phyloP scores from a whole-genome alignment of 2,113 vertebrate species.

The Callocephalon fimbriatum region DNA sequence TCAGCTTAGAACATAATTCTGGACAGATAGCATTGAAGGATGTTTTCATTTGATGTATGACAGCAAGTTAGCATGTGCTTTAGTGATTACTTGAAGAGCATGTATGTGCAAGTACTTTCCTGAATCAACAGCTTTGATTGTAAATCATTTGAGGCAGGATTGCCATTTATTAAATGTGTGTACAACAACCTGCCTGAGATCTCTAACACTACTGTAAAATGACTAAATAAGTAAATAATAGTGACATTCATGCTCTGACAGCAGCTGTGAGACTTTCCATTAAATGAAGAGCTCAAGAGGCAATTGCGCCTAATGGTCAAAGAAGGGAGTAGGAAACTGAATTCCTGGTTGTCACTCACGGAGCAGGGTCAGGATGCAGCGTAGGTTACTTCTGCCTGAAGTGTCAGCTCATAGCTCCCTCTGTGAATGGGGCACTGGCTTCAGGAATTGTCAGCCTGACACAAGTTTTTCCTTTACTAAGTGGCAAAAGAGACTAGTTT shows the following conservation, averaged over 20 bases:
- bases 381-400: background rate
- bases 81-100: background rate
- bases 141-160: conserved; percentile 24
- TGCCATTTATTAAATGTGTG: conserved; percentile 25
- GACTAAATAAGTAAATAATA: conserved; percentile 61
- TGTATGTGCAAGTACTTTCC: background rate
- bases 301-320: background rate
- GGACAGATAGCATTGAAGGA: background rate
- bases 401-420: background rate
- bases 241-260: conserved; percentile 13
- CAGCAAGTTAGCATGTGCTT: background rate
- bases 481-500: conserved; percentile 44
- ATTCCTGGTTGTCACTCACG: background rate
- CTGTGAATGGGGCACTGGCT: background rate
- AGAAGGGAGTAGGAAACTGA: background rate
- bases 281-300: conserved; percentile 48
- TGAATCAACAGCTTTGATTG: conserved; percentile 23
- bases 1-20: background rate
- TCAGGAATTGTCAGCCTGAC: background rate
- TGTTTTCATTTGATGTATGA: background rate
- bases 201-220: conserved; percentile 13
- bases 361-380: background rate
- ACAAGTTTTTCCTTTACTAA: background rate
- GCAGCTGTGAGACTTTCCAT: conserved; percentile 30
- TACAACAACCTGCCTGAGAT: conserved; percentile 17